Percentiles rank a stretch among this genome's conserved stretches.
Evolutionary conservation across 2,888 invertebrate genomes (phyloP).

Genomic region (Diadromus collaris): DNA sequence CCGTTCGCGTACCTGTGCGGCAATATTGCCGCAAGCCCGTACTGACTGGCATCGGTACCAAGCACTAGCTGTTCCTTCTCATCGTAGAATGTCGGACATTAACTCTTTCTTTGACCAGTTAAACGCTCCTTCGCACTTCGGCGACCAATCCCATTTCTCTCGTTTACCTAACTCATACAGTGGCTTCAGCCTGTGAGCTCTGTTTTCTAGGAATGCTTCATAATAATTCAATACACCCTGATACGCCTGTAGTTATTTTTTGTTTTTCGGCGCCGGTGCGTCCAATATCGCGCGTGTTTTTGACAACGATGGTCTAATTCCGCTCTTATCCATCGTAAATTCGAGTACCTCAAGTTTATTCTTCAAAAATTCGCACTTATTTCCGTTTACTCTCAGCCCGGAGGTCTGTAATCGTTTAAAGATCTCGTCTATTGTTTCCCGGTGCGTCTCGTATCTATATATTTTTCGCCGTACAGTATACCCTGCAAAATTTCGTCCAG

Average conservation of each 20-base stretch:
- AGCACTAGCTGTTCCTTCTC: constrained; percentile 1
- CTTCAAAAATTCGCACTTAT: not conserved
- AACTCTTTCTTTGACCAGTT: not conserved
- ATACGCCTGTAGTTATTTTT: not conserved
- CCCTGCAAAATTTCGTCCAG: not conserved
- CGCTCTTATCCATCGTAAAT: not conserved
- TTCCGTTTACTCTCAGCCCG: not conserved
- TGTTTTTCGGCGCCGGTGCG: not conserved
- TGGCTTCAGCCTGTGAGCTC: not conserved
- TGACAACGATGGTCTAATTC: not conserved
- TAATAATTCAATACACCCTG: not conserved
- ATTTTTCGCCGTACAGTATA: not conserved
- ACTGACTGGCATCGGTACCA: not conserved
- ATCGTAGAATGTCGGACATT: not conserved
- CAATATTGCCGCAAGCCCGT: not conserved
- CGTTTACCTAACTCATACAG: not conserved
- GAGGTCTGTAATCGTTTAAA: not conserved
- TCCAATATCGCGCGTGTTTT: not conserved
- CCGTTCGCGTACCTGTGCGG: not conserved
- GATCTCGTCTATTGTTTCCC: not conserved
- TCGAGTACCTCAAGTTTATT: not conserved
- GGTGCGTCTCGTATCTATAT: not conserved
- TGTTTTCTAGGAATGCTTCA: not conserved
- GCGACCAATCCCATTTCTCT: constrained; percentile 1
- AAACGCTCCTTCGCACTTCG: not conserved